Evolutionary conservation across 2,113 vertebrate genomes (phyloP).

Genomic region (Apeltes quadracus): DNA sequence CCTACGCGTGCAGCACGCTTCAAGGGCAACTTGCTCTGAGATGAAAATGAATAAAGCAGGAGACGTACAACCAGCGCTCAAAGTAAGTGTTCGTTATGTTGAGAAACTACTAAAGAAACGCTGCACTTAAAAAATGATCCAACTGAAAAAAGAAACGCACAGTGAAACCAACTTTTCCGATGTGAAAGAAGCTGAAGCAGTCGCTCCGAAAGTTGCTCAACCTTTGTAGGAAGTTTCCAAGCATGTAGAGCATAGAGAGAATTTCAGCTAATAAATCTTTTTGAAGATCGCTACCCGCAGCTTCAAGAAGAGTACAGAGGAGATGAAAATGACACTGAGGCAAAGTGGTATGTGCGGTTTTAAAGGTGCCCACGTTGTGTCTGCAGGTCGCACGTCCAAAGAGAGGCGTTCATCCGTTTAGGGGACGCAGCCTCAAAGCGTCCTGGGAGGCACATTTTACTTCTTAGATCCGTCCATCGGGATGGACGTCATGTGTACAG

Average conservation of each 20-base stretch:
- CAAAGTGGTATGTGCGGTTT: too few species aligned
- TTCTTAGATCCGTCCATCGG: too few species aligned
- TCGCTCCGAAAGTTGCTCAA: neutral
- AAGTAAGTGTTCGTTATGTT: neutral
- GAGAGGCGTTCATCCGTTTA: too few species aligned
- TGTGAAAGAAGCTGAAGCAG: neutral
- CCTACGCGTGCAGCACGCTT: neutral
- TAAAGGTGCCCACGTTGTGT: too few species aligned
- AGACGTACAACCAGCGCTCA: neutral
- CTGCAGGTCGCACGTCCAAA: too few species aligned
- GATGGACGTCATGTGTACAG: too few species aligned
- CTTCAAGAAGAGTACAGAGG: too few species aligned
- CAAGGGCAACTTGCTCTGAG: neutral
- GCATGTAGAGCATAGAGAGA: neutral
- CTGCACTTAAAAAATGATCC: neutral
- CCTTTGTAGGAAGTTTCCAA: neutral
- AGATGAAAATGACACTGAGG: too few species aligned
- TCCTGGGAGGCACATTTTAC: too few species aligned
- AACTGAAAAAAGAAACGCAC: neutral
- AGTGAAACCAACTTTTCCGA: neutral
- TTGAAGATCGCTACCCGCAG: too few species aligned
- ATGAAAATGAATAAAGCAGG: neutral
- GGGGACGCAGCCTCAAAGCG: too few species aligned
- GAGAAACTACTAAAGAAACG: neutral
- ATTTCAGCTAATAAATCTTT: neutral